Evolutionary conservation across 2,113 vertebrate genomes (phyloP).

Genomic region (Saccopteryx bilineata): DNA sequence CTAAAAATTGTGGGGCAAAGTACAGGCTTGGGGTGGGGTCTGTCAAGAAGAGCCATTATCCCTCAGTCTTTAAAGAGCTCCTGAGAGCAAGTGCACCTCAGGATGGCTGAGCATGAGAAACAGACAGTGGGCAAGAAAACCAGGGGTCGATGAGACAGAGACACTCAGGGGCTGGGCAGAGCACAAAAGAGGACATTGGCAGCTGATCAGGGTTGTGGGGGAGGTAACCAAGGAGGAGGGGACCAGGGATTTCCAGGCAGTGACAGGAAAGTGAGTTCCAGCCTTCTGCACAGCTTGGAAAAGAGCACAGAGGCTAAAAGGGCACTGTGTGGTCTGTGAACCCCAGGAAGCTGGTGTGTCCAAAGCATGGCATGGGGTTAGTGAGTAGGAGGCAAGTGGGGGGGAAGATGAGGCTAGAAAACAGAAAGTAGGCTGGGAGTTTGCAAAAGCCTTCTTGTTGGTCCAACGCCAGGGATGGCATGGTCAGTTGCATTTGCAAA

Average conservation of each 20-base stretch:
- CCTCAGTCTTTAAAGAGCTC: background rate
- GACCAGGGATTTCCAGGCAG: background rate
- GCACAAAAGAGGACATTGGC: background rate
- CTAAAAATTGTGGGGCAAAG: background rate
- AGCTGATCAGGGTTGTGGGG: background rate
- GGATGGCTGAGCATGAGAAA: background rate
- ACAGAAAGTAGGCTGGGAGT: background rate
- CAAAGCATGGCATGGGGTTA: background rate
- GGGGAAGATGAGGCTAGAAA: background rate
- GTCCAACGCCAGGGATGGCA: background rate
- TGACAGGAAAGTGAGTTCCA: background rate
- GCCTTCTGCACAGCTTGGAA: background rate
- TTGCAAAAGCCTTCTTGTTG: background rate
- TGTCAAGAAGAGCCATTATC: background rate
- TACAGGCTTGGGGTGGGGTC: background rate
- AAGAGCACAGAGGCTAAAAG: background rate
- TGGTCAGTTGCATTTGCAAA: background rate
- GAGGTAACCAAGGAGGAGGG: background rate
- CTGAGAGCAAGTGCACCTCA: background rate
- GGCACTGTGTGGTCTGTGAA: background rate
- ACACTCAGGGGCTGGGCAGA: background rate
- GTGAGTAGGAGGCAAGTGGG: background rate
- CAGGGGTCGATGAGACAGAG: background rate
- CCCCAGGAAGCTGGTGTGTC: background rate
- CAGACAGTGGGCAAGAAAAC: background rate